Base-by-base conservation (phyloP, 1,140 invertebrate genomes). In the Zaprionus gabonicus region DNA sequence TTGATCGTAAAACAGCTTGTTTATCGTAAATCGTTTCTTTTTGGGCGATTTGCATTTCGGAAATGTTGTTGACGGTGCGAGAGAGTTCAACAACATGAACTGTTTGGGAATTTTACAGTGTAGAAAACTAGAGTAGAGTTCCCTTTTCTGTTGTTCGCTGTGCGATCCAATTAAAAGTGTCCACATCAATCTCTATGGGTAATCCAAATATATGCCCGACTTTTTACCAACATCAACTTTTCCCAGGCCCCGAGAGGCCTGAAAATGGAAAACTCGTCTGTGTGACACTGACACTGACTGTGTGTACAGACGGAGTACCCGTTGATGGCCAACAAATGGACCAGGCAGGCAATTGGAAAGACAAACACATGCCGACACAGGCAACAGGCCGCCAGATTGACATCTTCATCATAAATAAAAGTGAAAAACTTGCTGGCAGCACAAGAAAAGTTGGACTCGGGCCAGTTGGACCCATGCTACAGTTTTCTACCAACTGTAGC, bases 401-500 rank as follows among this genome's bases (percentile, higher is more conserved):
- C 90, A 91, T 91, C 90, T 91, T 91, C 90, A 91, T 91, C 90
- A 91, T 91, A 91, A 91, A 91, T 91, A 91, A 91, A 90, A 91
- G 90, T 91, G 85, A 90, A 90, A 91, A 88, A 85, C 79, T 81
- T 71, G 79, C 60, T 70, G 58, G 55, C 44, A 25, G 46, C n/a
- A 56, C 49, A 6, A 59, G 58, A 57, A 69, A 66, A 64, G 66
- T 38, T 41, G 57, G 38, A 67, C 28, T 31, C 28, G 28, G 28
- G 27, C 36, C 27, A 67, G 64, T 57, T 68, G 74, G 4, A 15
- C 13, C 41, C 41, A 44, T 49, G 81, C 66, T 71, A 71, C 75
- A 76, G 56, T 81, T 81, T 76, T 75, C 66, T 38, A 64, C 55
- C 76, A 81, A 84, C 60, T 77, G 63, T 68, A 76, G 72, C 76